These are phyloP conservation scores for Sarcophaga rosellei DNA, from an alignment of 2,888 invertebrate species.

Conservation along the genomic window DNA sequence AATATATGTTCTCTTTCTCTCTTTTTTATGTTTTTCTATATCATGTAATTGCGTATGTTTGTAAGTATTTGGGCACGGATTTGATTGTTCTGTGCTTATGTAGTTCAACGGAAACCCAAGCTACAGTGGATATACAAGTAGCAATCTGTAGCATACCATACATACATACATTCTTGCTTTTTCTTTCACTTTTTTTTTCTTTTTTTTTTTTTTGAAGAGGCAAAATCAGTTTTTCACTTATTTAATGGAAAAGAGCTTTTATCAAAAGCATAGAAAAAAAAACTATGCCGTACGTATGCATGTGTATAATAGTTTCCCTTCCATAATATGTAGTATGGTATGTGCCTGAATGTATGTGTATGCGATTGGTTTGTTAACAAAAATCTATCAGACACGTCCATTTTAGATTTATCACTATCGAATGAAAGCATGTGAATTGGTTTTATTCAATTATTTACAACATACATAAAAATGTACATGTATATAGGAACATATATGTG, in stretches of 20 bases:
- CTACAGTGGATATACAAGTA: slow-evolving; percentile 16
- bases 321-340: neutral
- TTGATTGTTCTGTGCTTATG: slow-evolving; percentile 22
- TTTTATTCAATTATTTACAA: slow-evolving; percentile 67
- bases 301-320: slow-evolving; percentile 4
- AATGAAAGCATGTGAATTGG: slow-evolving; percentile 62
- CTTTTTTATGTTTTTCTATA: neutral
- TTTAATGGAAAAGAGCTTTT: slow-evolving; percentile 57
- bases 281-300: neutral
- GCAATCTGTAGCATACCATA: neutral
- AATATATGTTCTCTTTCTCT: neutral
- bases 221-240: slow-evolving; percentile 54
- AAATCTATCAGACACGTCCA: slow-evolving; percentile 63
- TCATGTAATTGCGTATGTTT: neutral
- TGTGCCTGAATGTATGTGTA: neutral
- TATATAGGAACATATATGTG: neutral
- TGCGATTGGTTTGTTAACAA: slow-evolving; percentile 50
- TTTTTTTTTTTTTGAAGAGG: neutral
- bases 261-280: slow-evolving; percentile 22
- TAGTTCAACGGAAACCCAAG: neutral
- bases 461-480: neutral
- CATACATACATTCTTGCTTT: slow-evolving; percentile 1
- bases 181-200: slow-evolving; percentile 15
- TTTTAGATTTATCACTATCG: slow-evolving; percentile 64
- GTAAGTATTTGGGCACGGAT: neutral